Percentiles rank a stretch among this genome's conserved stretches.
Conservation (phyloP, 2,797 vertebrate species). For the Bradypus variegatus region DNA sequence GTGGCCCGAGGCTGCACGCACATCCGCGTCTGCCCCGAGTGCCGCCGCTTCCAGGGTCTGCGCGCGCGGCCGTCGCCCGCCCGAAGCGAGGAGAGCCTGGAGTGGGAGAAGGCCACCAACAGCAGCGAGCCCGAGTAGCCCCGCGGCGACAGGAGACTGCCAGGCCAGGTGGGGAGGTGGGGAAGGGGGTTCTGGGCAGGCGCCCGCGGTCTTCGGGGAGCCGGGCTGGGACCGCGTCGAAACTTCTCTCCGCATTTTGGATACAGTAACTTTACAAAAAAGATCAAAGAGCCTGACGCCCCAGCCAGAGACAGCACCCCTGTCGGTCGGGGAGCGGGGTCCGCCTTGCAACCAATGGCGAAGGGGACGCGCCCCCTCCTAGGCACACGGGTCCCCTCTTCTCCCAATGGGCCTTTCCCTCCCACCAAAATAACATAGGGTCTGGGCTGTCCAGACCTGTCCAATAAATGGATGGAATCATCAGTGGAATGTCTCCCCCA, state of each 20-base stretch:
- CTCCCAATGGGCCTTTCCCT: not conserved
- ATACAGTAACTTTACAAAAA: constrained; percentile 43
- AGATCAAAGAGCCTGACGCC: constrained; percentile 11
- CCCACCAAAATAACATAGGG: not conserved
- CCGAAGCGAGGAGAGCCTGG: constrained; percentile 92
- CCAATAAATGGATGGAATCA: not conserved
- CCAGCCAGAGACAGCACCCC: constrained; percentile 15
- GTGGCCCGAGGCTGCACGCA: constrained; percentile 93
- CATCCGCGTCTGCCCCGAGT: constrained; percentile 96
- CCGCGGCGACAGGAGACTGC: not conserved
- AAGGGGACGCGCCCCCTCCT: not conserved
- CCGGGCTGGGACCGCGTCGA: constrained; percentile 60
- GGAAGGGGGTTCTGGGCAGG: constrained; percentile 39
- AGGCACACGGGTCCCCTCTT: constrained; percentile 10
- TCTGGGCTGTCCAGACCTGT: not conserved
- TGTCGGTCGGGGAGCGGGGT: not conserved
- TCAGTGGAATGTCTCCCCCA: constrained; percentile 25
- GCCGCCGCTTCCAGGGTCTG: constrained; percentile 94
- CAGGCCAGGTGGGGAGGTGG: constrained; percentile 21
- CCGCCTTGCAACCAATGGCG: constrained; percentile 6
- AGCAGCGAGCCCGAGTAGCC: constrained; percentile 94
- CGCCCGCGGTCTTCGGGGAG: constrained; percentile 70
- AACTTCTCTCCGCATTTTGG: constrained; percentile 59
- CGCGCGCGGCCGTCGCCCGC: constrained; percentile 84
- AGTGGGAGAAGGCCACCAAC: constrained; percentile 96